Conservation (phyloP, 2,113 vertebrate genomes). For the Bostrychus sinensis region DNA sequence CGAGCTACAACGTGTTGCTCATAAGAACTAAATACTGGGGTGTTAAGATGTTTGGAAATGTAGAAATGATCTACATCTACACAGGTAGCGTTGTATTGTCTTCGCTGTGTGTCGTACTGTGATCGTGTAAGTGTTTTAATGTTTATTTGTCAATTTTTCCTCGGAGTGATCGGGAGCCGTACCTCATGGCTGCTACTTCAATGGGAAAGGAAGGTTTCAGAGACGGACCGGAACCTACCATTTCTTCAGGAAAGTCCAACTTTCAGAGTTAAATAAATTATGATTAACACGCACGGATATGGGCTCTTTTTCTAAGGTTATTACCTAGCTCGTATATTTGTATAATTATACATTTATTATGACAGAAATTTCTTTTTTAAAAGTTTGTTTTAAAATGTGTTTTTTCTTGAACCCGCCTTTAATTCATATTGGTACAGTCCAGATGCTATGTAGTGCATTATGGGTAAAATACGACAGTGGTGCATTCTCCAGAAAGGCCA, state of each 20-base stretch:
- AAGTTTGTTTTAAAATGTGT: not conserved
- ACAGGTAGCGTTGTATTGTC: rapidly evolving
- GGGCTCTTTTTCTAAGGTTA: not conserved
- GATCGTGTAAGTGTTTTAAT: not conserved
- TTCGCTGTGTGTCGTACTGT: rapidly evolving
- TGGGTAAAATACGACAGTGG: slow-evolving; percentile 28
- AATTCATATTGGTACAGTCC: slow-evolving; percentile 50
- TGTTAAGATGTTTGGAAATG: rapidly evolving
- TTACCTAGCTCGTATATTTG: not conserved
- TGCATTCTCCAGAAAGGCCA: slow-evolving; percentile 19
- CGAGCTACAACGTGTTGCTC: slow-evolving; percentile 45
- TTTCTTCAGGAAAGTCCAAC: slow-evolving; percentile 65
- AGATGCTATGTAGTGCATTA: slow-evolving; percentile 45
- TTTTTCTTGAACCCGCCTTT: not conserved
- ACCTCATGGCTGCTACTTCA: slow-evolving; percentile 83
- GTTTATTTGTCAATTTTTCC: slow-evolving; percentile 9
- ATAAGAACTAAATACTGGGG: not conserved
- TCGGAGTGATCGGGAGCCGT: slow-evolving; percentile 12
- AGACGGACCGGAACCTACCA: slow-evolving; percentile 65
- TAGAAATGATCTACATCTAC: not conserved
- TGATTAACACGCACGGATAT: rapidly evolving
- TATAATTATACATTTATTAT: not conserved
- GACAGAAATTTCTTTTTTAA: not conserved
- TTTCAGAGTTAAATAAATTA: not conserved
- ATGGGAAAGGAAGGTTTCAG: slow-evolving; percentile 74